Percentiles rank a stretch among this genome's conserved stretches.
Evolutionary conservation across 1,140 invertebrate genomes (phyloP).

Genomic region (Palaemon carinicauda): DNA sequence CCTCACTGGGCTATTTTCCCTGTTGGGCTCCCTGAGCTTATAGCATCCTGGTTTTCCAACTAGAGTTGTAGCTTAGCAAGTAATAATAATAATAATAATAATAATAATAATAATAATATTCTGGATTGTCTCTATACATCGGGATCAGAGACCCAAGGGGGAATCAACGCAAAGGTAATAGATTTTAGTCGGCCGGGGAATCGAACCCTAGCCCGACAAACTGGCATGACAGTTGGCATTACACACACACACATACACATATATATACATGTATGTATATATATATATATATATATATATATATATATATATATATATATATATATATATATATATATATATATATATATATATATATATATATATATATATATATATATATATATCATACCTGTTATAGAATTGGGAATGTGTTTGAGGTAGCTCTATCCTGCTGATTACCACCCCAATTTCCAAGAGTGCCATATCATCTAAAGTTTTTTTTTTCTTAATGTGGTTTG

Average conservation of each 20-base stretch:
- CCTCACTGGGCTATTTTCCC: too few species aligned
- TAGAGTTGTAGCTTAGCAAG: background rate
- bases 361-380: constrained; percentile 1
- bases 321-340: constrained; percentile 19
- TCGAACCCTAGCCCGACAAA: too few species aligned
- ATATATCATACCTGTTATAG: too few species aligned
- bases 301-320: constrained; percentile 35
- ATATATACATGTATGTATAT: constrained; percentile 3
- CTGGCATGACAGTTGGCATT: too few species aligned
- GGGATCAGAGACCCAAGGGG: too few species aligned
- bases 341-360: constrained; percentile 30
- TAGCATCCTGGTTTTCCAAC: background rate
- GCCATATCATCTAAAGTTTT: too few species aligned
- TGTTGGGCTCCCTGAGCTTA: too few species aligned
- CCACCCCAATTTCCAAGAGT: background rate
- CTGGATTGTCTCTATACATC: too few species aligned
- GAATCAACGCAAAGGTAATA: too few species aligned
- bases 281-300: constrained; percentile 31
- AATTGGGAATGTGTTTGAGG: too few species aligned
- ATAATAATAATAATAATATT: background rate
- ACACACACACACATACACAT: background rate
- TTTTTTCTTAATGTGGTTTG: background rate
- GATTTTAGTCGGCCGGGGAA: too few species aligned
- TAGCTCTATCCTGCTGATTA: too few species aligned
- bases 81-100: background rate